These are phyloP conservation scores for Momotus momota DNA, from an alignment of 2,797 vertebrate species.

Conservation along the genomic window DNA sequence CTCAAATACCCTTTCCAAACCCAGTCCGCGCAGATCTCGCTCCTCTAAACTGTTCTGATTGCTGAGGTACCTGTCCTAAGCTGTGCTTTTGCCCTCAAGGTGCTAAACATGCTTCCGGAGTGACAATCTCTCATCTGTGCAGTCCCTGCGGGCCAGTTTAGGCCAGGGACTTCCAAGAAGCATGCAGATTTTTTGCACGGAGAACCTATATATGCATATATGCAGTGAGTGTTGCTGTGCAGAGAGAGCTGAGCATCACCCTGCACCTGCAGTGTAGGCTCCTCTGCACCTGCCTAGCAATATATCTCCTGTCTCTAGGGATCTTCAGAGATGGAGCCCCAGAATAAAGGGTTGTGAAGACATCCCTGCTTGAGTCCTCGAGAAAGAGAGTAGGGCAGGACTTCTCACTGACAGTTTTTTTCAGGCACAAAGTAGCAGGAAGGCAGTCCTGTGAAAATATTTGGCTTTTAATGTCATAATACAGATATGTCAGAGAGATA, in stretches of 20 bases:
- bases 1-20: not conserved
- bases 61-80: not conserved
- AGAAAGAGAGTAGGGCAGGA: not conserved
- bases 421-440: not conserved
- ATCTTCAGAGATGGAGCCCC: not conserved
- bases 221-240: accelerated
- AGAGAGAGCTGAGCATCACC: not conserved
- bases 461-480: not conserved
- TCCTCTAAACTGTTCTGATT: not conserved
- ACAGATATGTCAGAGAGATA: not conserved
- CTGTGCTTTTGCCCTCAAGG: not conserved
- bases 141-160: not conserved
- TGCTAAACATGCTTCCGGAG: not conserved
- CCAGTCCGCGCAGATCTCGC: accelerated
- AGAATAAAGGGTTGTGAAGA: not conserved
- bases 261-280: not conserved
- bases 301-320: not conserved
- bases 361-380: not conserved
- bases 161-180: not conserved
- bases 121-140: not conserved
- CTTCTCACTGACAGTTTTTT: not conserved
- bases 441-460: not conserved
- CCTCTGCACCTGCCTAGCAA: not conserved
- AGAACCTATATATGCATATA: not conserved
- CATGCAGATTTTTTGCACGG: not conserved